These are phyloP conservation scores for Nannoperca australis DNA, from an alignment of 2,797 vertebrate species.

Conservation along the genomic window DNA sequence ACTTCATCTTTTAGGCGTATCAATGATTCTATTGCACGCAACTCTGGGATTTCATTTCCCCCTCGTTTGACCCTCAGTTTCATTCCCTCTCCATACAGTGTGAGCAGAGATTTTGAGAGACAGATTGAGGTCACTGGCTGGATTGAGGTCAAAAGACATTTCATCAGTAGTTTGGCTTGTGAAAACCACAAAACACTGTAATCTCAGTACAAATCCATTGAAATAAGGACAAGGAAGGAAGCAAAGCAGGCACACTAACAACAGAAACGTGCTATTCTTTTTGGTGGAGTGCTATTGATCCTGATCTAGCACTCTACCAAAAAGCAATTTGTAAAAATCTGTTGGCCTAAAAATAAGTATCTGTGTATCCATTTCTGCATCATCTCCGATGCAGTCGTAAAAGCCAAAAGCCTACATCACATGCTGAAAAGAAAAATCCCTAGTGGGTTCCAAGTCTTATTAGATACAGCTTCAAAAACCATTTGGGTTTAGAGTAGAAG, in stretches of 20 bases:
- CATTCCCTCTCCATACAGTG: constrained; percentile 1
- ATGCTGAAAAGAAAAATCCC: constrained; percentile 1
- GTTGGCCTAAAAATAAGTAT: constrained; percentile 22
- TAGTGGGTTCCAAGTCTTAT: constrained; percentile 47
- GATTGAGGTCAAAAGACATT: constrained; percentile 73
- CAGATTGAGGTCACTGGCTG: constrained; percentile 76
- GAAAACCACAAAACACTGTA: constrained; percentile 23
- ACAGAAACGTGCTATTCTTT: constrained; percentile 8
- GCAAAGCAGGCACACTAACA: background rate
- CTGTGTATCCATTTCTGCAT: constrained; percentile 1
- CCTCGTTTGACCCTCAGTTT: background rate
- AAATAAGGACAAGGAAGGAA: background rate
- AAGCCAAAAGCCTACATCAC: constrained; percentile 24
- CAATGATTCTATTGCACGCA: constrained; percentile 13
- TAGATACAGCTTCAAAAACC: constrained; percentile 48
- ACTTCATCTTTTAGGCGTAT: background rate
- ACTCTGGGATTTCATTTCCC: constrained; percentile 40
- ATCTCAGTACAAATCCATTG: constrained; percentile 37
- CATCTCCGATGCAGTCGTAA: constrained; percentile 10
- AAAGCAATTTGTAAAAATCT: constrained; percentile 28
- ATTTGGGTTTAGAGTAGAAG: constrained; percentile 45
- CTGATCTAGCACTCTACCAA: background rate
- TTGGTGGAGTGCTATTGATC: background rate
- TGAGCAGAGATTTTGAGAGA: constrained; percentile 64
- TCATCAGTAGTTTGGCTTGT: constrained; percentile 61